Evolutionary conservation across 1,140 invertebrate species (phyloP).

Genomic region (Lucilia cuprina): DNA sequence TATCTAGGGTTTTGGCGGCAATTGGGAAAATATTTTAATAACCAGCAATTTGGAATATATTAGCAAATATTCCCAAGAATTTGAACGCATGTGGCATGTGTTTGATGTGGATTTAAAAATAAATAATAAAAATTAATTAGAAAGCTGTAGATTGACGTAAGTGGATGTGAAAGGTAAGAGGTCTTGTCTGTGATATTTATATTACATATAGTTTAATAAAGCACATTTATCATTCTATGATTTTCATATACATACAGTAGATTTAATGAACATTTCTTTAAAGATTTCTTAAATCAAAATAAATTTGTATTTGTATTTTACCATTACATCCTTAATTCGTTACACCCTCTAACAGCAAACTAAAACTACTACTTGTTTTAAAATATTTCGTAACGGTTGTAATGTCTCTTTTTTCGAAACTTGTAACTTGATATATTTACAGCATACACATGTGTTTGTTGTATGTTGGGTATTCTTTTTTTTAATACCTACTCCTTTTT

Average conservation of each 20-base stretch:
- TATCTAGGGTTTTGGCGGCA: constrained; percentile 44
- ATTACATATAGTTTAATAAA: too few relatives aligned
- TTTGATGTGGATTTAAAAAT: constrained; percentile 38
- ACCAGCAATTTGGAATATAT: constrained; percentile 37
- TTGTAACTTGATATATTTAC: neutral
- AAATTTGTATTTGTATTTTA: too few relatives aligned
- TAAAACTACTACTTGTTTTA: too few relatives aligned
- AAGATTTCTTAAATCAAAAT: too few relatives aligned
- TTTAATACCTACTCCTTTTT: neutral
- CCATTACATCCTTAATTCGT: too few relatives aligned
- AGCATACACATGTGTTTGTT: constrained; percentile 8
- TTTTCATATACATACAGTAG: too few relatives aligned
- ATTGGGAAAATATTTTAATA: constrained; percentile 53
- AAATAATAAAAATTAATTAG: neutral
- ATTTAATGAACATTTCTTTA: too few relatives aligned
- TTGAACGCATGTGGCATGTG: constrained; percentile 49
- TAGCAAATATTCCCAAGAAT: constrained; percentile 44
- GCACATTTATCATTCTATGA: too few relatives aligned
- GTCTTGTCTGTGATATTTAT: too few relatives aligned
- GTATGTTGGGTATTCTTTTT: constrained; percentile 4
- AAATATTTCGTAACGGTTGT: too few relatives aligned
- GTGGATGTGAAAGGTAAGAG: too few relatives aligned
- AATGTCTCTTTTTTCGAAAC: neutral
- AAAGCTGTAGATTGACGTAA: neutral
- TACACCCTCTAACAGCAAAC: too few relatives aligned